Base-by-base conservation (phyloP, 2,888 invertebrate genomes). In the Archaeoteleia sp. region DNA sequence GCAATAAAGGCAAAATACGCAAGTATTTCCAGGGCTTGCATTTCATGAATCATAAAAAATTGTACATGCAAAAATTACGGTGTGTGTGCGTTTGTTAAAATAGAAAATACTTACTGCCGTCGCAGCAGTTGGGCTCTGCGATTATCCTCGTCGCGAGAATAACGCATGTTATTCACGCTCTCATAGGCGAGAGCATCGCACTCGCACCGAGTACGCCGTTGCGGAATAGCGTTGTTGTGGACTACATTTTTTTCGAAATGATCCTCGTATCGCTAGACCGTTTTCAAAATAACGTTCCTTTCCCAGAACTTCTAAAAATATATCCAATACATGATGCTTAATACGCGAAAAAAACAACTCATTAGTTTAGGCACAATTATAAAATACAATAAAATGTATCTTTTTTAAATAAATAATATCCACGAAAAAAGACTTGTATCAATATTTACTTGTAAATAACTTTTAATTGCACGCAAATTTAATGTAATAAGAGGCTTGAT, bases 161-260 rank as follows among this genome's bases (percentile, higher is more conserved):
- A 67, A 61, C 71, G 63, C 73, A 71, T 73, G 67, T 68, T 74
- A 70, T 80, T 80, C 77, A 80, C 80, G 79, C 80, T 80, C 79
- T 79, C 80, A 72, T 79, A 76, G 69, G 54, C 72, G 74, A 70
- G 75, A 66, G 58, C 68, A 46, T 70, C 67, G 49, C 60, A 65
- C 55, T 55, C 29, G 54, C 66, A 68, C 53, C 63, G 29, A 51
- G 23, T 60, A 40, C 46, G 65, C 57, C 40, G 57, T 53, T 46
- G 43, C 34, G 10, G 10, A 46, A 20, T 42, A 40, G 17, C 55
- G 35, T 49, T 8, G 60, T 60, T 71, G 43, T 54, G 65, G 53
- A 55, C 71, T 69, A 73, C 69, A 71, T 69, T 71, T 71, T 69
- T 60, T 60, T 30, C 20, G 48, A 53, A 57, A 51, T 25, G 37